Base-by-base conservation (phyloP, 2,888 invertebrate genomes). In the Erynnis tages region DNA sequence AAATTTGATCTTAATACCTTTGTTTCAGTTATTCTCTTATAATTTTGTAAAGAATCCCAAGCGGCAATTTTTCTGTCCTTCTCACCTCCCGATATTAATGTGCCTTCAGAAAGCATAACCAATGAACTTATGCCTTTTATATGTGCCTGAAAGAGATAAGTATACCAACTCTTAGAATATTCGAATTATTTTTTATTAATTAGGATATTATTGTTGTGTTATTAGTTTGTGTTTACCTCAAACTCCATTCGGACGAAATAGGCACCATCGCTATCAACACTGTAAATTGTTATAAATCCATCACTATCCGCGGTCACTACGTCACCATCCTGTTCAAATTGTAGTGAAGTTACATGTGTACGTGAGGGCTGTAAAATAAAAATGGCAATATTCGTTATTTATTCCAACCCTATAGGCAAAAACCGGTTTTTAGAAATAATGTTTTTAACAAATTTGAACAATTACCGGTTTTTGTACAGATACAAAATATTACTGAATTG, bases 291-390 rank as follows among this genome's bases (percentile, higher is more conserved):
- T 58, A 98, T 95, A 67, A 96, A 96, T 4, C 97, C 97, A 73
- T 96, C 96, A 56, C 95, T 95, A 69, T 98, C 97, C 0, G 97
- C 97, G 0, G 97, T 97, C 37, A 98, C 95, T 1, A 97, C 96
- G 73, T 97, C 97, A 4, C 97, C 97, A 71, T 96, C 96, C 77
- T 95, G 94, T 68, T 97, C 96, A 70, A 97, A 97, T 70, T 97
- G 96, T 11, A 97, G 90, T 54, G 96, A 95, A 2, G 96, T 97
- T 1, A 96, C 93, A 72, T 95, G 92, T 0, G 96, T 95, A 49
- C 96, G 92, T 8, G 96, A 94, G 0, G 96, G 96, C 93, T 96
- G 73, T 30, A 63, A 59, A 45, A 21, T 53, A 34, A 56, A 19
- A 11, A 34, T 11, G 3, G n/a, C 2, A 2, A 30, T 11, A 30